These are phyloP conservation scores for Ricordea florida DNA, from an alignment of 92 coral and sea anemone species.

Conservation along the genomic window DNA sequence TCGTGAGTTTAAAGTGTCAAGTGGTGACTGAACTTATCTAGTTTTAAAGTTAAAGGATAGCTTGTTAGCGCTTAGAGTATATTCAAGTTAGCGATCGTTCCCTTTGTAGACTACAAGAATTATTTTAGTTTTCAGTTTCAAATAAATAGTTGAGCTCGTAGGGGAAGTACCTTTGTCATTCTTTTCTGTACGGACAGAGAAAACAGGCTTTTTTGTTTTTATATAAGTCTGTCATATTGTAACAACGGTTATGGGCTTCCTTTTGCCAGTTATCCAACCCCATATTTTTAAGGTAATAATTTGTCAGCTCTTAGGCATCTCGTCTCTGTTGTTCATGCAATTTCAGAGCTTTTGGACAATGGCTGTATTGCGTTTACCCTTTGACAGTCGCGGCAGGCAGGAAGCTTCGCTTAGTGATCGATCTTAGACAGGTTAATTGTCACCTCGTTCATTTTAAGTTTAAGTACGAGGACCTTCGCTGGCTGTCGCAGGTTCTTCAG, in stretches of 20 bases:
- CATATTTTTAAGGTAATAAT: constrained; percentile 19
- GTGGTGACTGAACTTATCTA: too few species aligned
- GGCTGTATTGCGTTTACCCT: constrained; percentile 58
- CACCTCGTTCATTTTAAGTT: constrained; percentile 26
- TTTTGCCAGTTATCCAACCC: constrained; percentile 13
- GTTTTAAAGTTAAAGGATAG: too few species aligned
- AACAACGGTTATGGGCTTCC: constrained; percentile 52
- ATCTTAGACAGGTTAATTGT: constrained; percentile 46
- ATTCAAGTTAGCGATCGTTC: too few species aligned
- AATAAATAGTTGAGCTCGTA: too few species aligned
- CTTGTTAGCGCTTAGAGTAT: too few species aligned
- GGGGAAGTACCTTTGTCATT: too few species aligned
- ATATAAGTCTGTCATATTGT: too few species aligned
- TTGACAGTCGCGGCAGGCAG: constrained; percentile 66
- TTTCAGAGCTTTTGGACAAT: constrained; percentile 13
- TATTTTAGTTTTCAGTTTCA: too few species aligned
- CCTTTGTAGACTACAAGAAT: too few species aligned
- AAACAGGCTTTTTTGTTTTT: too few species aligned
- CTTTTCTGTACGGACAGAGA: too few species aligned
- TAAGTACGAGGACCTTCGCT: constrained; percentile 59
- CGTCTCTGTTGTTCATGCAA: constrained; percentile 7
- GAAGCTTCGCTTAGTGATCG: constrained; percentile 69
- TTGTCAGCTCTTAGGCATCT: constrained; percentile 15
- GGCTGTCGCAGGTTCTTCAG: constrained; percentile 29
- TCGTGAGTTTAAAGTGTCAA: too few species aligned